Evolutionary conservation across 1,140 invertebrate genomes (phyloP), one percentile per base, ranked within the genome.

Genomic region (Leptopilina boulardi): DNA sequence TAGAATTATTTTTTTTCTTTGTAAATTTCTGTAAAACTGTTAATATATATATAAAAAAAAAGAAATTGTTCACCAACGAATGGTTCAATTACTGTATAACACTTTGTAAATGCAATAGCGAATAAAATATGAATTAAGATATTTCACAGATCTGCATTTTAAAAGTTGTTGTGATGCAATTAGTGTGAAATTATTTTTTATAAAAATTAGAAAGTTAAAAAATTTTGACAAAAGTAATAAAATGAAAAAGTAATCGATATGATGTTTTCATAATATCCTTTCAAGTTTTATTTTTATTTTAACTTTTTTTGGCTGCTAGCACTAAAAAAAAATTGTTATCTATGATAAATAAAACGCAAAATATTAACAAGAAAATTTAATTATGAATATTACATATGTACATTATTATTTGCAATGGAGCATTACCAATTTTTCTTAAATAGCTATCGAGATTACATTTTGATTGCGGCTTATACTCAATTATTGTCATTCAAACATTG

Each of bases 171-270:
- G 84, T 87, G 87, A 89, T 89, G 83, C 78, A 77, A 79, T 87
- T 84, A 85, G 77, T 84, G 83, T 84, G 83, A 86, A 84, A 87
- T 77, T 88, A 87, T 88, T 86, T 87, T 83, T 78, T 87, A 88
- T 54, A 74, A 73, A 18, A 21, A 41, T 51, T 77, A 72, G 3
- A 75, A 66, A 72, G n/a, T 72, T 21, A n/a, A 54, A 70, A 74
- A 75, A 70, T 21, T 70, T 70, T n/a, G 21, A 70, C 41, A 42
- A 42, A 18, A 23, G 21, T 51, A 26, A 21, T 13, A 59, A 21
- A 59, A 23, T n/a, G n/a, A 26, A 26, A 21, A 26, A 79, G 18
- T 75, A 73, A 81, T 78, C 73, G 54, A 26, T 26, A 9, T 59
- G 23, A 26, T 59, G 56, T 59, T 26, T 21, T 59, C 42, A 47